Evolutionary conservation across 1,140 invertebrate genomes (phyloP).

Genomic region (Lepidurus apus): DNA sequence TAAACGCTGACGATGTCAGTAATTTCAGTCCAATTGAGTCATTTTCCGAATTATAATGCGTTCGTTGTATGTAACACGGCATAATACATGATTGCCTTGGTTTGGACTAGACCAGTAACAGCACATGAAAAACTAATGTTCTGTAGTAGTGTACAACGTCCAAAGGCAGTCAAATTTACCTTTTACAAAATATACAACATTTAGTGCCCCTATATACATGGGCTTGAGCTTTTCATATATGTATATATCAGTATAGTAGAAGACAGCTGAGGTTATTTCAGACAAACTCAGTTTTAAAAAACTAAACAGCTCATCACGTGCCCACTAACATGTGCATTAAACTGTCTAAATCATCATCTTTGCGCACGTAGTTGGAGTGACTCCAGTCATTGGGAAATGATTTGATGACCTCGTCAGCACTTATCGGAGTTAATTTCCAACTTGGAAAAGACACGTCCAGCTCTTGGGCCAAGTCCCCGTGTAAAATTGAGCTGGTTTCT

Average conservation of each 20-base stretch:
- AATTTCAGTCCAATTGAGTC: conserved; percentile 46
- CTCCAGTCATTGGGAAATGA: conserved; percentile 42
- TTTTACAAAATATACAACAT: conserved; percentile 22
- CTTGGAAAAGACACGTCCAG: conserved; percentile 55
- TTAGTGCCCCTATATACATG: not conserved
- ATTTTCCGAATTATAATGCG: conserved; percentile 22
- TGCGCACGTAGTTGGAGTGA: conserved; percentile 29
- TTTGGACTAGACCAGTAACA: conserved; percentile 19
- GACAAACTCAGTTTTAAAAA: conserved; percentile 3
- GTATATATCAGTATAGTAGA: not conserved
- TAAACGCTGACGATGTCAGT: conserved; percentile 55
- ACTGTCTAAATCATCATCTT: conserved; percentile 38
- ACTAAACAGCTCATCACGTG: conserved; percentile 33
- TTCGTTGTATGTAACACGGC: conserved; percentile 24
- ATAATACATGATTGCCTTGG: conserved; percentile 22
- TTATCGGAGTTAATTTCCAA: conserved; percentile 58
- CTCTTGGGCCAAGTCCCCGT: conserved; percentile 39
- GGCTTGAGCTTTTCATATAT: conserved; percentile 15
- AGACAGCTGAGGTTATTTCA: conserved; percentile 25
- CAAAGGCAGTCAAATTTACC: conserved; percentile 21
- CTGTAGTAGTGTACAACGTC: conserved; percentile 21
- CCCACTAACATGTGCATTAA: conserved; percentile 40
- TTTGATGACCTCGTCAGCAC: conserved; percentile 61
- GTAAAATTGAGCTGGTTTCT: conserved; percentile 5
- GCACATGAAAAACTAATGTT: conserved; percentile 15